phyloP scores from a whole-genome alignment of 2,888 invertebrate species.

The Anoncus sp. region DNA sequence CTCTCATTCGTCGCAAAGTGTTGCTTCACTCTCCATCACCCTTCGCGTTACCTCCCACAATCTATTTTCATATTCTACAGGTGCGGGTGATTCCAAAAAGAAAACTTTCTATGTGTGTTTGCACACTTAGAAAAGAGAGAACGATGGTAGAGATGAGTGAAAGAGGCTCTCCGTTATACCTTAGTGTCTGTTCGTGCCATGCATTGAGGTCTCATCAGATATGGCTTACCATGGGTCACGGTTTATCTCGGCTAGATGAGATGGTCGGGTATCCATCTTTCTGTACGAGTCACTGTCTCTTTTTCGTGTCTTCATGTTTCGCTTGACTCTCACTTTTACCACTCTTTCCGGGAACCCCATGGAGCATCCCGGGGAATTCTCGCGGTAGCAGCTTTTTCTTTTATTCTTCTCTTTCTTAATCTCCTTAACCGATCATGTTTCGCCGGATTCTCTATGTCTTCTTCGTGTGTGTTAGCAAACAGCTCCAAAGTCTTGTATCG shows the following conservation, averaged over 20 bases:
- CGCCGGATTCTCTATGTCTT: constrained; percentile 65
- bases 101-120: not conserved
- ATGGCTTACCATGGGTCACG: constrained; percentile 71
- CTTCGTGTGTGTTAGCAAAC: constrained; percentile 27
- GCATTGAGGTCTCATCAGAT: constrained; percentile 76
- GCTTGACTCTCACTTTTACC: constrained; percentile 55
- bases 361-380: constrained; percentile 71
- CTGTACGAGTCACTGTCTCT: constrained; percentile 24
- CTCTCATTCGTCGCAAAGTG: not conserved
- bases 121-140: constrained; percentile 4
- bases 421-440: constrained; percentile 76
- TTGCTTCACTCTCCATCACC: not conserved
- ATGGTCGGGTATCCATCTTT: constrained; percentile 74
- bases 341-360: constrained; percentile 78
- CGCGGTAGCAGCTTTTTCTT: constrained; percentile 69
- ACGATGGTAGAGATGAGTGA: constrained; percentile 28
- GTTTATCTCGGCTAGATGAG: constrained; percentile 77
- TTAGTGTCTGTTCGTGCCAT: constrained; percentile 73
- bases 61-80: not conserved
- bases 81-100: constrained; percentile 1
- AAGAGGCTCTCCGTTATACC: constrained; percentile 66
- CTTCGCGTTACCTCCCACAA: not conserved
- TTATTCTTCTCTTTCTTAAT: constrained; percentile 68
- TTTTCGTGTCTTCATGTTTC: constrained; percentile 22
- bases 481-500: not conserved